These are phyloP conservation scores for Pseudopipra pipra DNA, from an alignment of 2,113 vertebrate genomes.

Conservation along the genomic window DNA sequence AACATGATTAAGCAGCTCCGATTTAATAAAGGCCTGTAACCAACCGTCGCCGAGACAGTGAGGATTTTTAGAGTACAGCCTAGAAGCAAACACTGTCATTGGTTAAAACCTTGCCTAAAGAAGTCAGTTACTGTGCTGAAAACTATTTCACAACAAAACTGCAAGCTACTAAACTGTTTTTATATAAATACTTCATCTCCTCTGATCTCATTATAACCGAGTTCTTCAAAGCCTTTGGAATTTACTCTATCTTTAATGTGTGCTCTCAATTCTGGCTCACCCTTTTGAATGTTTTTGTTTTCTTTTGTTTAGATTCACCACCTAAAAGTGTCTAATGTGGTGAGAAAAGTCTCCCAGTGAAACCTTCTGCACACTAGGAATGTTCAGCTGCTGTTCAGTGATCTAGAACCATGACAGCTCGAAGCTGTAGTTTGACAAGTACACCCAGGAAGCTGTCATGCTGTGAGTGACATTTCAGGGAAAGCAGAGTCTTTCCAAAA, in stretches of 20 bases:
- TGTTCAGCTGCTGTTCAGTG: constrained; percentile 80
- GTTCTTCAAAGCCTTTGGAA: constrained; percentile 81
- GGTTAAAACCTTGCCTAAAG: constrained; percentile 84
- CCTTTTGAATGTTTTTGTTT: constrained; percentile 52
- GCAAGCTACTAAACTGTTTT: constrained; percentile 82
- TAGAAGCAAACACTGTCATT: constrained; percentile 84
- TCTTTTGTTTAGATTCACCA: constrained; percentile 63
- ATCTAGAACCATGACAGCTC: constrained; percentile 76
- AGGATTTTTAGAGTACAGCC: constrained; percentile 78
- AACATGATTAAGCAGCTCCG: constrained; percentile 84
- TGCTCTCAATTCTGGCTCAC: constrained; percentile 72
- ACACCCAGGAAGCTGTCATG: constrained; percentile 80
- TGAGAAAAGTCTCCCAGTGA: constrained; percentile 67
- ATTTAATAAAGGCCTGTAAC: constrained; percentile 75
- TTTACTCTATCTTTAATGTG: constrained; percentile 71
- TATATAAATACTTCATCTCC: constrained; percentile 87
- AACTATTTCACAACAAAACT: constrained; percentile 82
- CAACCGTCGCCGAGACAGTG: constrained; percentile 71
- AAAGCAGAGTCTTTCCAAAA: constrained; percentile 79
- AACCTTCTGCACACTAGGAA: constrained; percentile 82
- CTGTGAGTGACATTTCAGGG: constrained; percentile 78
- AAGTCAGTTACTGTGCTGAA: constrained; percentile 81
- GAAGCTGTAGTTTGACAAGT: constrained; percentile 75
- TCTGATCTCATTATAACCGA: constrained; percentile 79
- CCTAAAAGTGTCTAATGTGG: constrained; percentile 57